A percentile compares a stretch with the other conserved stretches of the same genome.
These are phyloP conservation scores for Thereva unica DNA, from an alignment of 2,888 invertebrate species.

Conservation along the genomic window DNA sequence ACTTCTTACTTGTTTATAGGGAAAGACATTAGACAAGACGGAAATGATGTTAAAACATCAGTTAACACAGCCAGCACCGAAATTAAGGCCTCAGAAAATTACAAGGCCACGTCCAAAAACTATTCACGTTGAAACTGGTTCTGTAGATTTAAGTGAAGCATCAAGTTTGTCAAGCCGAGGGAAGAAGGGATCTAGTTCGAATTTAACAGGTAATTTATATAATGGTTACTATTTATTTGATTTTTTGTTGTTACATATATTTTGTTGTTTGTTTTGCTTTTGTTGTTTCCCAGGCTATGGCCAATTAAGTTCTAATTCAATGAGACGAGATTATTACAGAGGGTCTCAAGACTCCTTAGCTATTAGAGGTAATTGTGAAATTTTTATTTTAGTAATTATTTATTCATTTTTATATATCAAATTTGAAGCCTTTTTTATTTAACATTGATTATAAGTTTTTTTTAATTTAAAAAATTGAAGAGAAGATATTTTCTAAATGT, in stretches of 20 bases:
- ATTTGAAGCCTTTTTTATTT: slow-evolving; percentile 3
- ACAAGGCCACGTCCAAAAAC: slow-evolving; percentile 84
- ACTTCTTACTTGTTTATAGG: slow-evolving; percentile 60
- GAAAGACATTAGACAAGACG: slow-evolving; percentile 75
- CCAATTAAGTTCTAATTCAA: slow-evolving; percentile 64
- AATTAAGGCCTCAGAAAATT: slow-evolving; percentile 67
- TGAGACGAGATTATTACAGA: slow-evolving; percentile 89
- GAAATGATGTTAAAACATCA: slow-evolving; percentile 64
- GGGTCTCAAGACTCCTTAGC: slow-evolving; percentile 90
- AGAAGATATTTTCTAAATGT: no score
- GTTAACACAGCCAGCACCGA: slow-evolving; percentile 58
- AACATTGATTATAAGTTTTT: slow-evolving; percentile 8
- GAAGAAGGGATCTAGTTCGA: slow-evolving; percentile 81
- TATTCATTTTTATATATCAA: slow-evolving; percentile 36
- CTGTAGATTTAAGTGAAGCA: slow-evolving; percentile 77
- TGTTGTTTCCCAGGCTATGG: slow-evolving; percentile 48
- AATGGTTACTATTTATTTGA: slow-evolving; percentile 36
- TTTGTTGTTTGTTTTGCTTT: slow-evolving; percentile 44
- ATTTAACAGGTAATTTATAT: slow-evolving; percentile 72
- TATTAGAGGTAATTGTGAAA: slow-evolving; percentile 69
- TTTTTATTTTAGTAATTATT: slow-evolving; percentile 43
- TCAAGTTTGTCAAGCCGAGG: slow-evolving; percentile 72
- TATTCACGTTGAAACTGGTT: slow-evolving; percentile 84
- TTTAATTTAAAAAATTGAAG: slow-evolving; percentile 39
- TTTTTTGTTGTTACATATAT: slow-evolving; percentile 42